Evolutionary conservation across 2,113 vertebrate species (phyloP).

Genomic region (Aegotheles bennettii): DNA sequence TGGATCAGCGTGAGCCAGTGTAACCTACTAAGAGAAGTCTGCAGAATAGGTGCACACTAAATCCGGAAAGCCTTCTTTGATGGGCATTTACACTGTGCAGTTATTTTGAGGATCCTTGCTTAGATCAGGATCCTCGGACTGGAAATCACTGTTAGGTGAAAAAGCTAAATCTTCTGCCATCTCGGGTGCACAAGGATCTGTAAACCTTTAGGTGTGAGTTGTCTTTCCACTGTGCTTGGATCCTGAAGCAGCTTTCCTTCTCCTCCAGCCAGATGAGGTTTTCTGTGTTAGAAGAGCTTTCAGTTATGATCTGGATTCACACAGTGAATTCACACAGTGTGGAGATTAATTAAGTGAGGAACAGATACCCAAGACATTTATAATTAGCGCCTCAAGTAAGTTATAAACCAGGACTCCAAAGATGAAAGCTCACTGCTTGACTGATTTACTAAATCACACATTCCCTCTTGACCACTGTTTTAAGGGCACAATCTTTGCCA

Average conservation of each 20-base stretch:
- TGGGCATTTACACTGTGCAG: too few relatives aligned
- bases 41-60: fast-evolving
- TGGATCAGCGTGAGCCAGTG: not conserved
- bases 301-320: not conserved
- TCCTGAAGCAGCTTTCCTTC: not conserved
- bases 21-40: not conserved
- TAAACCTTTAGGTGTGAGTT: not conserved
- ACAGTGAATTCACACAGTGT: not conserved
- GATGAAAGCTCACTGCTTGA: constrained; percentile 43
- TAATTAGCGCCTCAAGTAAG: constrained; percentile 49
- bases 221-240: not conserved
- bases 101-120: not conserved
- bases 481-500: not conserved
- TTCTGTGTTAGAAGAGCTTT: not conserved
- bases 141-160: not conserved
- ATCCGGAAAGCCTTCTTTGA: not conserved
- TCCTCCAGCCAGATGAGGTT: not conserved
- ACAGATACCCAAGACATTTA: not conserved
- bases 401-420: not conserved
- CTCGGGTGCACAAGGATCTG: not conserved
- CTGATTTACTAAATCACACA: constrained; percentile 27
- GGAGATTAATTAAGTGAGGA: constrained; percentile 42
- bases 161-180: not conserved
- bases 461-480: constrained; percentile 10
- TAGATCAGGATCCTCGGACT: not conserved